Evolutionary conservation across 2,888 invertebrate genomes (phyloP).

Genomic region (Uropetala carovei): DNA sequence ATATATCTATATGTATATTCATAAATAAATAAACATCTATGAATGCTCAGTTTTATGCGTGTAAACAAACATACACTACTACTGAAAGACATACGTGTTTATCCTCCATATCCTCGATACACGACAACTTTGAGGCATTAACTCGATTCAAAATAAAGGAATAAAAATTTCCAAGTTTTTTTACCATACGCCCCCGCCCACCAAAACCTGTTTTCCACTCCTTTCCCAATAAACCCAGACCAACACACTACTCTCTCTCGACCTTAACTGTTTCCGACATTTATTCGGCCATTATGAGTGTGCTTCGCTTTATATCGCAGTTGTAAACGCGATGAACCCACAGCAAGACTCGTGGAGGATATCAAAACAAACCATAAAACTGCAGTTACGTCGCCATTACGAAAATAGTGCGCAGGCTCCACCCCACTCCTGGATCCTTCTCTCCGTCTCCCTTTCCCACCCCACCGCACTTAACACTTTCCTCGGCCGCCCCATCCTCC

Average conservation of each 20-base stretch:
- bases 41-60: too few relatives aligned
- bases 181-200: constrained; percentile 58
- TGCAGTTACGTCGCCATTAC: constrained; percentile 69
- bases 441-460: not conserved
- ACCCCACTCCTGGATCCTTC: constrained; percentile 68
- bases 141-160: constrained; percentile 16
- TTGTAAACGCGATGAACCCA: constrained; percentile 64
- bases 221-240: constrained; percentile 22
- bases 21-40: too few relatives aligned
- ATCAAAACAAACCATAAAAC: constrained; percentile 70
- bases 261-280: constrained; percentile 61
- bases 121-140: constrained; percentile 5
- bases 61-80: not conserved
- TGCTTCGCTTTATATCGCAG: constrained; percentile 64
- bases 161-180: not conserved
- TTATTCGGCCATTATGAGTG: constrained; percentile 63
- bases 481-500: not conserved
- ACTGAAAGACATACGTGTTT: not conserved
- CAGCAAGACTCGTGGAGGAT: constrained; percentile 65
- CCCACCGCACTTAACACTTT: constrained; percentile 49
- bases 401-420: constrained; percentile 74
- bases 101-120: not conserved
- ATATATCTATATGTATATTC: too few relatives aligned
- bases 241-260: constrained; percentile 44
- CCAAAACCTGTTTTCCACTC: constrained; percentile 53